A percentile compares a stretch with the other conserved stretches of the same genome.
Conservation (phyloP, 2,113 vertebrate species). For the Zootoca vivipara region DNA sequence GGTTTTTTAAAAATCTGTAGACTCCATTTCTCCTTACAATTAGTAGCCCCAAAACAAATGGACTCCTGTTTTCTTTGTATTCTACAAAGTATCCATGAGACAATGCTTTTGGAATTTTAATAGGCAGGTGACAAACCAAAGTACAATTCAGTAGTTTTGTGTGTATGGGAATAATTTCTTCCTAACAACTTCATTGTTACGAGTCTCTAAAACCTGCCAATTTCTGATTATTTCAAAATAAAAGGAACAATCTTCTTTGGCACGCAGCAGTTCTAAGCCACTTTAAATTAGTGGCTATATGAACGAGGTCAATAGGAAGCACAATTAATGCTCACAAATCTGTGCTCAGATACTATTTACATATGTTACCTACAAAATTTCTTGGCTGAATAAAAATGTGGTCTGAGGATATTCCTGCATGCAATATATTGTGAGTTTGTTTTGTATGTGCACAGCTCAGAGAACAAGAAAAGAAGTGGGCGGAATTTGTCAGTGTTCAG, state of each 20-base stretch:
- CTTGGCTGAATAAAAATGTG: neutral
- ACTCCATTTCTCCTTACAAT: neutral
- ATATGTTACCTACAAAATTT: neutral
- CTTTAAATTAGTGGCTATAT: neutral
- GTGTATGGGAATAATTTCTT: constrained; percentile 11
- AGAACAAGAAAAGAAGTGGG: constrained; percentile 20
- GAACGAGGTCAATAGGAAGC: neutral
- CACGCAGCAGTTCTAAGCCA: neutral
- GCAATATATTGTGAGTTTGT: constrained; percentile 4
- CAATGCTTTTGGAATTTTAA: constrained; percentile 43
- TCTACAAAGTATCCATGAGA: constrained; percentile 27
- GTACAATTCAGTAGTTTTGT: neutral
- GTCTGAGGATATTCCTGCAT: neutral
- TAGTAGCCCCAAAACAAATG: neutral
- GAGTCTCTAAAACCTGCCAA: neutral
- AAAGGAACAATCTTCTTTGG: constrained; percentile 17
- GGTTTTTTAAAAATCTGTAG: neutral
- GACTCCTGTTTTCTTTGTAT: constrained; percentile 9
- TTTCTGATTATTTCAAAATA: constrained; percentile 18
- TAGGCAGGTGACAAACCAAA: constrained; percentile 27
- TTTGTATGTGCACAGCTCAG: neutral
- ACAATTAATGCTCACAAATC: constrained; percentile 10
- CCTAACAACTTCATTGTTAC: constrained; percentile 1
- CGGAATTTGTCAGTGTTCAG: neutral
- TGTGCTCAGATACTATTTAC: constrained; percentile 18